Evolutionary conservation across 2,888 invertebrate species (phyloP).

Genomic region (Meghimatium bilineatum): DNA sequence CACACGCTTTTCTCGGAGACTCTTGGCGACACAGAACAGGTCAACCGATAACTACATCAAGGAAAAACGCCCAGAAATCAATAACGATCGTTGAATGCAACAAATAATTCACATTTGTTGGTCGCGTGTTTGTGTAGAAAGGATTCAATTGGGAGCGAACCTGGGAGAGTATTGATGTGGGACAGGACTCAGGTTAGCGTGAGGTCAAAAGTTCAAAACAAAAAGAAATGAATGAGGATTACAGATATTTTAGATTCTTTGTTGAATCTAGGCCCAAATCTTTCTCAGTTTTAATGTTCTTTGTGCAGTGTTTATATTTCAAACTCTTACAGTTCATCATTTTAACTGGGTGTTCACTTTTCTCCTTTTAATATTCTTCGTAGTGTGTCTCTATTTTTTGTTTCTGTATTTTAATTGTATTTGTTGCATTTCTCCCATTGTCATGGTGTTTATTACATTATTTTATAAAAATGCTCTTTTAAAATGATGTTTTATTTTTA

Average conservation of each 20-base stretch:
- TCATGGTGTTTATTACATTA: too few relatives aligned
- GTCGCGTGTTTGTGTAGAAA: too few relatives aligned
- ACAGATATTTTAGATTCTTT: background rate
- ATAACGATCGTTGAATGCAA: background rate
- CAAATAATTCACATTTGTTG: background rate
- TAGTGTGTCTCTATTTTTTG: background rate
- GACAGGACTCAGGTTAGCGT: background rate
- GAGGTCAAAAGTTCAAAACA: background rate
- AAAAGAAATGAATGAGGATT: background rate
- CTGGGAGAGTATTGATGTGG: background rate
- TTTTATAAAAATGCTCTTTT: too few relatives aligned
- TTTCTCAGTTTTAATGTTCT: background rate
- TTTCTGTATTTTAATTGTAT: background rate
- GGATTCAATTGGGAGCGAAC: background rate
- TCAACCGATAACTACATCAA: background rate
- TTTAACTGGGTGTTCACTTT: background rate
- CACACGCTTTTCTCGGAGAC: background rate
- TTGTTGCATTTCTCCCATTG: background rate
- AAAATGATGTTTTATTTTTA: too few relatives aligned
- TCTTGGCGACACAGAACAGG: background rate
- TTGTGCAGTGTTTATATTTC: too few relatives aligned
- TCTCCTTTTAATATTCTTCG: background rate
- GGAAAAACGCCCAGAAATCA: background rate
- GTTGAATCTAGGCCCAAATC: background rate
- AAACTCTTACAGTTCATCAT: too few relatives aligned